These are phyloP conservation scores for Cepaea hortensis DNA, from an alignment of 2,888 invertebrate genomes.

Conservation along the genomic window DNA sequence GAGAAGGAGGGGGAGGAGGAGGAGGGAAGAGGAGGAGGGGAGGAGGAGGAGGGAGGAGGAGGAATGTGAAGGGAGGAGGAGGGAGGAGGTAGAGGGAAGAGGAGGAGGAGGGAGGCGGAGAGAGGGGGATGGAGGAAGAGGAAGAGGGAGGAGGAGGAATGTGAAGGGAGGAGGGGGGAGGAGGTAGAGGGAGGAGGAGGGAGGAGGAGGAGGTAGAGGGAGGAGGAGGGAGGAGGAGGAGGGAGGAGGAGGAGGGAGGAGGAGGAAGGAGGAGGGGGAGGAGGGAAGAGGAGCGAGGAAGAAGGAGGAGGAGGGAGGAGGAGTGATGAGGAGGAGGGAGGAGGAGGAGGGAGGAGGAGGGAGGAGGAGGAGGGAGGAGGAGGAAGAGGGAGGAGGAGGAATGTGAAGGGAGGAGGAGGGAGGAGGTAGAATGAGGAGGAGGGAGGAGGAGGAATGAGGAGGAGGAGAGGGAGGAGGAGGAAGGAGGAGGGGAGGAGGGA, in stretches of 20 bases:
- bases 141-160: not conserved
- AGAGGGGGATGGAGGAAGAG: not conserved
- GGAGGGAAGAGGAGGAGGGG: not conserved
- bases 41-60: too few species aligned
- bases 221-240: constrained; percentile 1
- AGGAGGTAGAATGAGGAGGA: too few species aligned
- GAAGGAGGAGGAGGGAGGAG: constrained; percentile 10
- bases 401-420: too few species aligned
- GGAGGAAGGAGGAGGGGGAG: not conserved
- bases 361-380: constrained; percentile 16
- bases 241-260: constrained; percentile 9
- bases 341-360: constrained; percentile 19
- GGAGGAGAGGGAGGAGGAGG: too few species aligned
- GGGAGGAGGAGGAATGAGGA: too few species aligned
- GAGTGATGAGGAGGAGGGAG: too few species aligned
- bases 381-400: too few species aligned
- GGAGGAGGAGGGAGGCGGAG: too few species aligned
- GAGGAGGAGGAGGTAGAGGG: not conserved
- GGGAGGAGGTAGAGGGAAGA: too few species aligned
- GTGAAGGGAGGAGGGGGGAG: too few species aligned
- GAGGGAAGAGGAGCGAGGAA: not conserved
- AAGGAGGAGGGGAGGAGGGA: constrained; percentile 9
- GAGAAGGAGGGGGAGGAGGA: not conserved
- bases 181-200: constrained; percentile 6
- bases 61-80: too few species aligned